Evolutionary conservation across 1,140 invertebrate species (phyloP), one percentile per base, ranked within the genome.

Genomic region (Bilobella aurantiaca): DNA sequence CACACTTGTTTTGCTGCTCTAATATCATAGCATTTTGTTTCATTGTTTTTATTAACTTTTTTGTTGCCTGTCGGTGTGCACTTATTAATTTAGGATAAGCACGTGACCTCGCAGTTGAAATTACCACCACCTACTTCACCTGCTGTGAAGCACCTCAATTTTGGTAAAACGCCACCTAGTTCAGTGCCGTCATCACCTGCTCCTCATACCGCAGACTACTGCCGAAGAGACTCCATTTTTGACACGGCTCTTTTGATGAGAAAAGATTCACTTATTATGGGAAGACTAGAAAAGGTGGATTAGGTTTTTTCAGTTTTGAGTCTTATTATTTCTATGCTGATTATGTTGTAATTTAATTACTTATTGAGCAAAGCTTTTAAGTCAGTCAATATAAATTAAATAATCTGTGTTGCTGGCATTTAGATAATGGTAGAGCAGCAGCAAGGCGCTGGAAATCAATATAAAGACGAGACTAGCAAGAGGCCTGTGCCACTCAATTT

Each of bases 221-320:
- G 31, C 25, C 49, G 69, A 68, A 31, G 69, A 21, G 69, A 70
- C 37, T 70, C 69, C 0, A 70, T 70, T 65, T 70, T 70, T 64
- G 69, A 70, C 28, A 28, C 66, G 14, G 62, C 27, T 16, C 27
- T 21, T 63, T n/a, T 63, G n/a, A 57, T 68, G 29, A n/a, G n/a
- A n/a, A 68, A 69, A 63, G 74, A 76, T 47, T 74, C 74, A 16
- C 53, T 75, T 16, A 64, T 75, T n/a, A 66, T 70, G 5, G 74
- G 78, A 64, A 78, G 79, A 49, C 73, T 83, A 56, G 77, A 78
- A 61, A 78, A 78, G 68, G 75, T 83, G 57, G 74, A 75, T 57
- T 29, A 57, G 62, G 14, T 29, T 47, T 63, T 27, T 23, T 37
- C 25, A 25, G 25, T 60, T 65, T 30, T 49, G 2, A 25, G 16